These are phyloP conservation scores for Clostera curtula DNA, from an alignment of 2,888 invertebrate species.

Conservation along the genomic window DNA sequence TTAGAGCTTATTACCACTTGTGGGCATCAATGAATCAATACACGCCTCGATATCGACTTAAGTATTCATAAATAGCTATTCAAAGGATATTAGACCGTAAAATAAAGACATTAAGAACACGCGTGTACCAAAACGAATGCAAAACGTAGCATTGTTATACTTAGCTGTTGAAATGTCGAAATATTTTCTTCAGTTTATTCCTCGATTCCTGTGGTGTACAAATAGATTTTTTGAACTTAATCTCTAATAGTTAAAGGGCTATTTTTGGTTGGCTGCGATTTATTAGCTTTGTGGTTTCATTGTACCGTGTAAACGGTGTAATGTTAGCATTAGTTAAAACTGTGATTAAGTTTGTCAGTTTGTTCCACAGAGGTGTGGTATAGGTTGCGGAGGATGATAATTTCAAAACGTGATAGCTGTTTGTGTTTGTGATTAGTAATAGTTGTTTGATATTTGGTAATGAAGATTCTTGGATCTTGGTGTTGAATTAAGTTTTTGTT, in stretches of 20 bases:
- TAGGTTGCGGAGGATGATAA: slow-evolving; percentile 26
- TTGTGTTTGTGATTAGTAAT: slow-evolving; percentile 22
- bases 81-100: slow-evolving; percentile 15
- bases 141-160: slow-evolving; percentile 8
- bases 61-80: slow-evolving; percentile 3
- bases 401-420: slow-evolving; percentile 25
- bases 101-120: neutral
- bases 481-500: neutral
- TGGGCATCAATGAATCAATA: slow-evolving; percentile 36
- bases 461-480: slow-evolving; percentile 6
- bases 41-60: slow-evolving; percentile 14
- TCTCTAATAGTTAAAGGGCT: slow-evolving; percentile 11
- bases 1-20: slow-evolving; percentile 38
- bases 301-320: slow-evolving; percentile 19
- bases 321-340: slow-evolving; percentile 34
- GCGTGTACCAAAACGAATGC: neutral
- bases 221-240: slow-evolving; percentile 12
- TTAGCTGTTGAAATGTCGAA: slow-evolving; percentile 24
- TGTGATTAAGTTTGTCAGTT: slow-evolving; percentile 36
- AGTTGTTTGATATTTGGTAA: slow-evolving; percentile 23
- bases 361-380: slow-evolving; percentile 25
- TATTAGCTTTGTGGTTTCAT: slow-evolving; percentile 5
- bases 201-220: slow-evolving; percentile 11
- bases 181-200: slow-evolving; percentile 27
- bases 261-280: slow-evolving; percentile 10